A percentile compares a stretch with the other conserved stretches of the same genome.
Conservation (phyloP, 2,888 invertebrate species). For the Scaptomyza reducta region DNA sequence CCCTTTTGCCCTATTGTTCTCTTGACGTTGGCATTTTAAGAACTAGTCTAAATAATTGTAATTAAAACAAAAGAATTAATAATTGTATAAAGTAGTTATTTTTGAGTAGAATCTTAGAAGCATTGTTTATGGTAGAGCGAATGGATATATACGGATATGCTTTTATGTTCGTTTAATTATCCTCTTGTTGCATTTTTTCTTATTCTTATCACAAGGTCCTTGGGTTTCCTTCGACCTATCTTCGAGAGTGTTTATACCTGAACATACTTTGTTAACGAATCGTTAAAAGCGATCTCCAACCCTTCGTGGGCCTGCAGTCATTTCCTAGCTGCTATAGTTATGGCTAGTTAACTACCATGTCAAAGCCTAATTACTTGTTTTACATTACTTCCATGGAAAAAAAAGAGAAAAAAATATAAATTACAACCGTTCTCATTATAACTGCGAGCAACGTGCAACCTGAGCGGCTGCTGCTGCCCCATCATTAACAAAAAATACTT, state of each 20-base stretch:
- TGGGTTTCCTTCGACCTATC: too few relatives aligned
- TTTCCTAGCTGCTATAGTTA: neutral
- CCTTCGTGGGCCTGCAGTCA: neutral
- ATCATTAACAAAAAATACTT: constrained; percentile 72
- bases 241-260: neutral
- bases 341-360: constrained; percentile 33
- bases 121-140: too few relatives aligned
- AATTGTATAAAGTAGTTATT: neutral
- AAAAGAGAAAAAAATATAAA: neutral
- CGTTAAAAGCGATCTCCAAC: neutral
- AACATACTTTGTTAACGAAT: neutral
- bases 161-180: too few relatives aligned
- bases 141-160: too few relatives aligned
- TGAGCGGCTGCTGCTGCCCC: constrained; percentile 24
- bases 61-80: neutral
- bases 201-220: too few relatives aligned
- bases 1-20: neutral
- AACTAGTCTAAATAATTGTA: constrained; percentile 18
- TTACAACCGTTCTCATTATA: constrained; percentile 29
- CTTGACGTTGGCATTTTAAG: constrained; percentile 1
- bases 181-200: too few relatives aligned
- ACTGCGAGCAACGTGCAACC: constrained; percentile 7
- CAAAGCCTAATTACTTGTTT: constrained; percentile 40
- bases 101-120: too few relatives aligned
- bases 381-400: constrained; percentile 20